phyloP scores from a whole-genome alignment of 1,140 invertebrate species.

The Scylla paramamosain region DNA sequence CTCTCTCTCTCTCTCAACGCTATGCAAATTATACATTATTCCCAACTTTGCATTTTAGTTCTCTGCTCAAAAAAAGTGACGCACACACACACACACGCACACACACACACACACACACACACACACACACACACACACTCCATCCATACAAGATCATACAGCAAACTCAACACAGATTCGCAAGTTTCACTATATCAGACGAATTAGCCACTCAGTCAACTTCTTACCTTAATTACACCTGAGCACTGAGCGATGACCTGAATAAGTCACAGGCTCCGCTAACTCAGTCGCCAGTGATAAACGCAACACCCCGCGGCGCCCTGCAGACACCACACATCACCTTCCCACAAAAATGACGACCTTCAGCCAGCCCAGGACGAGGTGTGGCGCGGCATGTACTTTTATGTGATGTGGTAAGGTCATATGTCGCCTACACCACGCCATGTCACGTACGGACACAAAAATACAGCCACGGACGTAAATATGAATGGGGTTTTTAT shows the following conservation, averaged over 20 bases:
- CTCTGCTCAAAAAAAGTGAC: not conserved
- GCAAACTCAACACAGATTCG: not conserved
- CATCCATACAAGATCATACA: not conserved
- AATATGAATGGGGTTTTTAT: too few relatives aligned
- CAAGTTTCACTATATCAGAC: not conserved
- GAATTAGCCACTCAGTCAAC: not conserved
- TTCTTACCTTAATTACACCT: not conserved
- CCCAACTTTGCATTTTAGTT: not conserved
- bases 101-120: slow-evolving; percentile 20
- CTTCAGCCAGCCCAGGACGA: too few relatives aligned
- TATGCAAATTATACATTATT: slow-evolving; percentile 6
- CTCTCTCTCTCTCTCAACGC: not conserved
- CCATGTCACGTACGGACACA: too few relatives aligned
- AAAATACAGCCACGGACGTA: too few relatives aligned
- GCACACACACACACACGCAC: slow-evolving; percentile 9
- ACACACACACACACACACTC: not conserved
- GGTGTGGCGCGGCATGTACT: too few relatives aligned
- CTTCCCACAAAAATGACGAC: too few relatives aligned
- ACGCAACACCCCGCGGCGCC: not conserved
- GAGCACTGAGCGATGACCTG: not conserved
- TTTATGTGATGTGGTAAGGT: too few relatives aligned
- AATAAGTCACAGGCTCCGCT: not conserved
- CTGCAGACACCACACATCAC: not conserved
- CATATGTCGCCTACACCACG: too few relatives aligned
- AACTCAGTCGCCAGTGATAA: not conserved